Evolutionary conservation across 2,888 invertebrate species (phyloP), one percentile per base, ranked within the genome.

Genomic region (Byasa hedistus): DNA sequence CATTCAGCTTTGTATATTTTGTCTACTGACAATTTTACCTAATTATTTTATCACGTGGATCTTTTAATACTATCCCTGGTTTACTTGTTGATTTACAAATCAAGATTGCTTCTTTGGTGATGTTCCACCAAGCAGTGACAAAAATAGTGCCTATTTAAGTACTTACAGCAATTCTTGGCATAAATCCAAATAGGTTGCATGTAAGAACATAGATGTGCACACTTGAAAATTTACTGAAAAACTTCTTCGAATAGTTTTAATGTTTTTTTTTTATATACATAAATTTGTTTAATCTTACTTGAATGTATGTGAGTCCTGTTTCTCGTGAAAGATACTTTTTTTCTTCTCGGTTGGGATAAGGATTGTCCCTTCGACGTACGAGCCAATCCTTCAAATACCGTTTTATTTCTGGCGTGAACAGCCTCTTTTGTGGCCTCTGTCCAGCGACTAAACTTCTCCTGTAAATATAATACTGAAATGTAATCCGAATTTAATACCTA

Each of bases 331-430:
- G 85, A 61, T 93, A 91, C 85, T 95, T 95, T 79, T 96, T 96
- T 82, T 96, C 96, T 73, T 95, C 95, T 69, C 96, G 89, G 78
- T 95, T 95, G 1, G 96, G 96, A 83, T 96, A 96, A 0, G 96
- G 96, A 82, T 96, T 95, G 71, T 96, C 95, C 80, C 96, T 92
- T 73, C 96, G 91, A 56, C 96, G 89, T 21, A 96, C 93, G 19
- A 96, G 89, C 96, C 96, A 96, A 77, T 95, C 95, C 85, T 96
- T 96, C 27, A 96, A 89, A 86, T 94, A 95, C 70, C 94, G 92
- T 79, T 96, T 96, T 75, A 96, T 96, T 91, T 96, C 96, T 65
- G 96, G 96, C 15, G 96, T 96, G 82, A 96, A 96, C 27, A 96
- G 91, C 70, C 95, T 92, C 80, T 96, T 96, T 61, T 94, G 93